Evolutionary conservation across 2,888 invertebrate genomes (phyloP).

Genomic region (Macrophya annulata): DNA sequence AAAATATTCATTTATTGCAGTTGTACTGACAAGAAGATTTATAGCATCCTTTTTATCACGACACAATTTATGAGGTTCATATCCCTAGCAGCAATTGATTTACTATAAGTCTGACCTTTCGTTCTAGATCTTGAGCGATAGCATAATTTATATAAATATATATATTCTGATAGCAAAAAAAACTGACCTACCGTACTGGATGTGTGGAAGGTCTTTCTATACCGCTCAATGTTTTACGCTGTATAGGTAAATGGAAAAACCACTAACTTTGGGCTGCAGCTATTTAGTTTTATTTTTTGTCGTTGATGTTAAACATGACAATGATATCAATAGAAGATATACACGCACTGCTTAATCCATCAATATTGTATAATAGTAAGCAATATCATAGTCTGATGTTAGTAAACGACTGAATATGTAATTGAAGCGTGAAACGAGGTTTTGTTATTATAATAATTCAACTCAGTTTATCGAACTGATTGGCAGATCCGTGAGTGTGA

Average conservation of each 20-base stretch:
- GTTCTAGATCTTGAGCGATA: neutral
- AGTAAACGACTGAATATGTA: neutral
- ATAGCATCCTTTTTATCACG: neutral
- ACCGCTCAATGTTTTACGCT: neutral
- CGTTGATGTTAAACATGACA: neutral
- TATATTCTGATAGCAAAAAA: neutral
- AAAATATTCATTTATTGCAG: neutral
- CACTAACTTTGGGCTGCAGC: neutral
- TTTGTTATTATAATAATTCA: neutral
- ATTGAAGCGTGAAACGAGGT: neutral
- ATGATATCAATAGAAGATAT: neutral
- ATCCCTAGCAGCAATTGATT: neutral
- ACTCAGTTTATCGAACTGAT: conserved; percentile 6
- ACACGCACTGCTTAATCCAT: neutral
- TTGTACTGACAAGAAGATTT: neutral
- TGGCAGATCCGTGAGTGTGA: neutral
- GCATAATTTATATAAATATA: neutral
- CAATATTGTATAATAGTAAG: neutral
- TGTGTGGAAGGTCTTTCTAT: neutral
- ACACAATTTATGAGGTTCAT: neutral
- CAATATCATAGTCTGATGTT: neutral
- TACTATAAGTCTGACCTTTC: neutral
- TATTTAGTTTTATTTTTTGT: neutral
- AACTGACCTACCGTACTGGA: neutral
- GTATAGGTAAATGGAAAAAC: neutral